Conservation (phyloP, 2,797 vertebrate species). For the Choloepus didactylus region DNA sequence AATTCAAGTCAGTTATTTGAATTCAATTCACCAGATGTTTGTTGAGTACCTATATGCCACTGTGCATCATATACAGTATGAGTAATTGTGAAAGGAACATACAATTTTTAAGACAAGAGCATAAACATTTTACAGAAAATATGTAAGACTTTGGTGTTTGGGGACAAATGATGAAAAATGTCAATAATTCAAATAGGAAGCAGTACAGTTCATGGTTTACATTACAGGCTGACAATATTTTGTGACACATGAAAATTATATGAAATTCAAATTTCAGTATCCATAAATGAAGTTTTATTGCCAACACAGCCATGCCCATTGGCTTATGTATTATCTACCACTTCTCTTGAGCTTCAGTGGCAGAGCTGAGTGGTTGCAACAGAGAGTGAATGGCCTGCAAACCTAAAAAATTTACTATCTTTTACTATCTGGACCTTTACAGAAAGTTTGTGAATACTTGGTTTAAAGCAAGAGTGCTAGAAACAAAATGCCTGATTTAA, state of each 20-base stretch:
- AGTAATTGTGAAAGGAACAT: conserved; percentile 16
- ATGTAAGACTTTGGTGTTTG: conserved; percentile 43
- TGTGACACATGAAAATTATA: not conserved
- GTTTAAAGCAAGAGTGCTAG: not conserved
- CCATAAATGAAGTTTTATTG: not conserved
- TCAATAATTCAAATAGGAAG: not conserved
- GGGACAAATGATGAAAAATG: not conserved
- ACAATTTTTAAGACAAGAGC: not conserved
- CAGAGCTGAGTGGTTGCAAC: not conserved
- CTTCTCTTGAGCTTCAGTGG: not conserved
- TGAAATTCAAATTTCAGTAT: not conserved
- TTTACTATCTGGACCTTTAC: not conserved
- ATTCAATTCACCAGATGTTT: not conserved
- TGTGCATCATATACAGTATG: not conserved
- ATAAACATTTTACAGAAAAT: conserved; percentile 23
- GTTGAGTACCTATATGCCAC: not conserved
- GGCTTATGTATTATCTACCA: not conserved
- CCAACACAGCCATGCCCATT: not conserved
- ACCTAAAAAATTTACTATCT: not conserved
- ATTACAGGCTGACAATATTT: not conserved
- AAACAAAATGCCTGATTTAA: not conserved
- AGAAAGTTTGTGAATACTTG: not conserved
- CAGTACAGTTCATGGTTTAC: not conserved
- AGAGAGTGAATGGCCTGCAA: not conserved
- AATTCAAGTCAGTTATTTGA: not conserved